These are phyloP conservation scores for Cephalopachus bancanus DNA, from an alignment of 2,797 vertebrate species.

Conservation along the genomic window DNA sequence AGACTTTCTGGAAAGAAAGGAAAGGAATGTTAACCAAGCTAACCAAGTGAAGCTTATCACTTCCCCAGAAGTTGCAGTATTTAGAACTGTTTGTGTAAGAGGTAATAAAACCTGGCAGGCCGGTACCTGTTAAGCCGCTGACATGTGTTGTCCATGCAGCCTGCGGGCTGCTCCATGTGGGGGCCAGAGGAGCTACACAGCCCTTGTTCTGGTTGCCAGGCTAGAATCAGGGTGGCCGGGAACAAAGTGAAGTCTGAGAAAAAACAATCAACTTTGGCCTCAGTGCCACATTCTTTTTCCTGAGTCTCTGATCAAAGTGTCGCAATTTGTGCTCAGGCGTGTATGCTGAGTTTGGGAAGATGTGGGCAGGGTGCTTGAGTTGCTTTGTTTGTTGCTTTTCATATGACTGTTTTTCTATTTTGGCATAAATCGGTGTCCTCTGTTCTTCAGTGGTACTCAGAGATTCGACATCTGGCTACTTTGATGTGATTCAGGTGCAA, in stretches of 20 bases:
- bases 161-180: not conserved
- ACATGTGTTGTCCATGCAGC: not conserved
- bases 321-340: not conserved
- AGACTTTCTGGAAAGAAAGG: constrained; percentile 56
- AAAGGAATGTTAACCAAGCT: constrained; percentile 54
- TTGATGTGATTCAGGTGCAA: not conserved
- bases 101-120: constrained; percentile 68
- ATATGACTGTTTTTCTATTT: not conserved
- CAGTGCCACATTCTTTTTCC: not conserved
- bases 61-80: constrained; percentile 61
- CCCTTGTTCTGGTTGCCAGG: not conserved
- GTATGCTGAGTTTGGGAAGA: not conserved
- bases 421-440: constrained; percentile 13
- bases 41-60: constrained; percentile 71
- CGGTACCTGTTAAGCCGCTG: constrained; percentile 40
- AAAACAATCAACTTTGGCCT: not conserved
- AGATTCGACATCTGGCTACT: not conserved
- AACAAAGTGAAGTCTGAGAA: constrained; percentile 4
- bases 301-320: not conserved
- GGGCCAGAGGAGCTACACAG: not conserved
- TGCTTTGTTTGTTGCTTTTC: not conserved
- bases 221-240: not conserved
- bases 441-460: not conserved
- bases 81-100: constrained; percentile 75
- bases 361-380: not conserved